These are phyloP conservation scores for Ginglymostoma cirratum DNA, from an alignment of 2,113 vertebrate genomes.

Conservation along the genomic window DNA sequence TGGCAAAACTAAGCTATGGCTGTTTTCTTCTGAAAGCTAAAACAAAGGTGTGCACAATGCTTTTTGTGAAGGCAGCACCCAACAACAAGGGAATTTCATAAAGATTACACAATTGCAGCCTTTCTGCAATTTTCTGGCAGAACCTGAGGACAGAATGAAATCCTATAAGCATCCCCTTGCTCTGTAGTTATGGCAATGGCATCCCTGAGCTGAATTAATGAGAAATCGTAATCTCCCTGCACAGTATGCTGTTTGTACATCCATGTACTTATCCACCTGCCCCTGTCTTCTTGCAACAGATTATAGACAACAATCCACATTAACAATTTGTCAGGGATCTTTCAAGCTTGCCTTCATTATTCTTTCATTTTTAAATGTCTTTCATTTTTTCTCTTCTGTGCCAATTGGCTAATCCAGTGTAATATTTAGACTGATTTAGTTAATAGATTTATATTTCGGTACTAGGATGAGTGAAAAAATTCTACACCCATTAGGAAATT, in stretches of 20 bases:
- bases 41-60: background rate
- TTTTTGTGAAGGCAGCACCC: background rate
- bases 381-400: background rate
- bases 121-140: background rate
- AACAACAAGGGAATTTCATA: background rate
- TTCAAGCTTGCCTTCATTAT: background rate
- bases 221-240: background rate
- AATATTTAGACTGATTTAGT: background rate
- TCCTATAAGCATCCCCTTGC: background rate
- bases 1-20: background rate
- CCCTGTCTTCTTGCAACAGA: background rate
- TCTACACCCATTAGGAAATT: background rate
- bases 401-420: background rate
- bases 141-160: background rate
- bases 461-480: background rate
- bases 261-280: background rate
- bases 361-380: background rate
- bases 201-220: background rate
- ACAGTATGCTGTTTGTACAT: background rate
- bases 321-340: background rate
- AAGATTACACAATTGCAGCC: constrained; percentile 14
- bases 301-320: background rate
- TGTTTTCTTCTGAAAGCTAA: background rate
- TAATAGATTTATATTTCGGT: background rate
- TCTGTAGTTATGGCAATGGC: background rate